Evolutionary conservation across 1,140 invertebrate species (phyloP), one percentile per base, ranked within the genome.

Genomic region (Probaryconus sp.): DNA sequence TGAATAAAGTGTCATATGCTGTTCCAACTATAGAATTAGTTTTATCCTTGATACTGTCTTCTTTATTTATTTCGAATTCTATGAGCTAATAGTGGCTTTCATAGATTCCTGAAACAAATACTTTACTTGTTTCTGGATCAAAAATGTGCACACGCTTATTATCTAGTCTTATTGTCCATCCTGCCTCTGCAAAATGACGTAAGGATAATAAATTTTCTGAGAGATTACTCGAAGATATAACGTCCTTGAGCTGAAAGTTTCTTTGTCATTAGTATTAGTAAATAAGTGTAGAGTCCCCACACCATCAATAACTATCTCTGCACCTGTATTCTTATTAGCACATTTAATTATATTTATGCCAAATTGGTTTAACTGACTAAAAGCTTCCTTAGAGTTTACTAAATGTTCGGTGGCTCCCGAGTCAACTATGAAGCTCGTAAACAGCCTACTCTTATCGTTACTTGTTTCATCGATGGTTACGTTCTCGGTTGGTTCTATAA

Each of bases 141-240:
- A 65, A 45, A 20, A 55, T 67, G 1, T 60, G 28, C 9, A 51
- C 26, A 38, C 35, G 17, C 24, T 55, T 16, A 7, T 33, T 11
- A 18, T 42, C 31, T 40, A 45, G 10, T 20, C 20, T 35, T 6
- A 30, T 5, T 3, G 20, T 11, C 9, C 13, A 16, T 21, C 14
- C 16, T 2, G 31, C 26, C 16, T 43, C 47, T 17, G 35, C 43
- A 51, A 68, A 68, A 35, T 50, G 48, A 33, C 51, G 10, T 9
- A 68, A 17, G 20, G 64, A 58, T 10, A 68, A 18, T 5, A 68
- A 42, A 51, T 68, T 68, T 31, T 58, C 43, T 9, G 40, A 28
- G 7, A 68, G 11, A 40, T 10, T 45, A 9, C 31, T 11, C 10
- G 42, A 40, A 42, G 14, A 56, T 6, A 56, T 56, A 3, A 56